Evolutionary conservation across 2,888 invertebrate genomes (phyloP).

Genomic region (Bembecia ichneumoniformis): DNA sequence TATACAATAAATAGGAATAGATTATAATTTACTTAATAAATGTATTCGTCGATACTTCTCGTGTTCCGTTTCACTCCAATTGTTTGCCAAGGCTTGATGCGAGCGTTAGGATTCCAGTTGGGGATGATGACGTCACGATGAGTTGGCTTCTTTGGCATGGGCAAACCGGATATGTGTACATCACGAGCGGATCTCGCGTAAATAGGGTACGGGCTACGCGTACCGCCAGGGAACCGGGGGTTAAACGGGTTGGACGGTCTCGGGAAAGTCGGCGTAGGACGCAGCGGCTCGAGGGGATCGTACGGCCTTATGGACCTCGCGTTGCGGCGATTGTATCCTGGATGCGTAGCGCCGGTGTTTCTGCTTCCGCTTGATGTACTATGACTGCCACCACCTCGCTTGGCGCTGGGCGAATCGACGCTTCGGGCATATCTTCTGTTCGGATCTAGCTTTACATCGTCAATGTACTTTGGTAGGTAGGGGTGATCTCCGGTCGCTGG

Average conservation of each 20-base stretch:
- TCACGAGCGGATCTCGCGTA: conserved; percentile 15
- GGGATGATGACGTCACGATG: conserved; percentile 28
- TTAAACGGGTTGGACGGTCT: conserved; percentile 7
- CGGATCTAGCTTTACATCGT: conserved; percentile 19
- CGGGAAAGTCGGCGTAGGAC: background rate
- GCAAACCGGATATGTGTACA: conserved; percentile 4
- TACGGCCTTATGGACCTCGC: conserved; percentile 15
- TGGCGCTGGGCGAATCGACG: conserved; percentile 7
- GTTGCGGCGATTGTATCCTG: conserved; percentile 35
- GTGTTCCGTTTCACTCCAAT: conserved; percentile 14
- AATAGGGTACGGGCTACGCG: conserved; percentile 7
- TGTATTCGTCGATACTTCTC: background rate
- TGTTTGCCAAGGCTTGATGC: conserved; percentile 26
- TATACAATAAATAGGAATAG: too few relatives aligned
- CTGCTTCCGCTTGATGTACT: conserved; percentile 19
- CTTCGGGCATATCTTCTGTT: conserved; percentile 10
- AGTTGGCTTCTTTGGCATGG: conserved; percentile 15
- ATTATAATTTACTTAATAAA: background rate
- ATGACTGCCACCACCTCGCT: conserved; percentile 15
- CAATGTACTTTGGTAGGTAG: conserved; percentile 18
- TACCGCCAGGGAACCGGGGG: conserved; percentile 4
- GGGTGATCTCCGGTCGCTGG: conserved; percentile 18
- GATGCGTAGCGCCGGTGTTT: conserved; percentile 29
- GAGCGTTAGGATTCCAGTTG: conserved; percentile 33
- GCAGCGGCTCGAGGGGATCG: conserved; percentile 3